Evolutionary conservation across 2,888 invertebrate species (phyloP).

Genomic region (Liodrosophila aerea): DNA sequence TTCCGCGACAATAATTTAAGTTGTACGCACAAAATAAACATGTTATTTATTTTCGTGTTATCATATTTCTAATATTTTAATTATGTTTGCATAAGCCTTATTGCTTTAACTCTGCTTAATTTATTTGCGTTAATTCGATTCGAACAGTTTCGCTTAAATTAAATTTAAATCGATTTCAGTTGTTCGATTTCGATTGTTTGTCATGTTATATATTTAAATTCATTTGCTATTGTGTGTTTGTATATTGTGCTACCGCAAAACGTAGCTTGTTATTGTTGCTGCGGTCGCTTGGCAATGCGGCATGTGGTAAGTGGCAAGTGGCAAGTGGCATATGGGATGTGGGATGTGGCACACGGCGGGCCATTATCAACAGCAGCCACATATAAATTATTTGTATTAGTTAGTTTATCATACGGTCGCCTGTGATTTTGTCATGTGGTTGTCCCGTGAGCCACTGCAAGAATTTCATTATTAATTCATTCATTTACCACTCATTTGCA

Average conservation of each 20-base stretch:
- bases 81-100: too few species aligned
- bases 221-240: constrained; percentile 2
- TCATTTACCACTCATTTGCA: constrained; percentile 32
- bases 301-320: constrained; percentile 27
- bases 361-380: constrained; percentile 43
- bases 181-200: not conserved
- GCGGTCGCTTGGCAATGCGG: constrained; percentile 36
- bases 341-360: constrained; percentile 21
- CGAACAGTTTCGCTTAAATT: not conserved
- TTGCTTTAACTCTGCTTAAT: too few species aligned
- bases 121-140: too few species aligned
- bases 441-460: constrained; percentile 18
- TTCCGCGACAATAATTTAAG: too few species aligned
- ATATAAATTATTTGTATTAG: constrained; percentile 67
- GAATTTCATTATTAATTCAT: constrained; percentile 58
- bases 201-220: not conserved
- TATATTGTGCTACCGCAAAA: constrained; percentile 32
- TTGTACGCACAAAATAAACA: too few species aligned
- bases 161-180: constrained; percentile 6
- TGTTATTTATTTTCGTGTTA: too few species aligned
- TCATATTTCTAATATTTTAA: too few species aligned
- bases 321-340: constrained; percentile 23
- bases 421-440: constrained; percentile 50
- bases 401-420: constrained; percentile 59
- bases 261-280: constrained; percentile 42